These are phyloP conservation scores for Drosophila pegasa DNA, from an alignment of 2,888 invertebrate species.

Conservation along the genomic window DNA sequence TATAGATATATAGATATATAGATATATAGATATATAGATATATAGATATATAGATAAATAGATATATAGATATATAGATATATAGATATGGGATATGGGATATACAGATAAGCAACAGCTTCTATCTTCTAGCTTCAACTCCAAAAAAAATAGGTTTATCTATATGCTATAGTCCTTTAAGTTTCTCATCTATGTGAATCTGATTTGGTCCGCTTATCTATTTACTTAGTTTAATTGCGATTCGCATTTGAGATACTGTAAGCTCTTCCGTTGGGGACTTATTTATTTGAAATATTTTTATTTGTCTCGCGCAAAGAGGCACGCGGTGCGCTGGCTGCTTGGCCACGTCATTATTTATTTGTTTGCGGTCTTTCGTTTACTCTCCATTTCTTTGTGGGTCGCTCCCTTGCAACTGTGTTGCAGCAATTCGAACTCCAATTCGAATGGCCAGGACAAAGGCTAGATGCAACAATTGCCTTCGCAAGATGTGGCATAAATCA, in stretches of 20 bases:
- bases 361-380: conserved; percentile 47
- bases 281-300: conserved; percentile 72
- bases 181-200: not conserved
- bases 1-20: no score
- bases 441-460: not conserved
- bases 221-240: conserved; percentile 5
- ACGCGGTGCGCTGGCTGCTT: conserved; percentile 27
- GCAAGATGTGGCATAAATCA: conserved; percentile 33
- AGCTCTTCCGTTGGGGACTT: conserved; percentile 48
- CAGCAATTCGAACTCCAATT: conserved; percentile 6
- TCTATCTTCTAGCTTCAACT: no score
- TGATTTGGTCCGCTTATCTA: conserved; percentile 1
- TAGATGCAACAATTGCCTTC: conserved; percentile 6
- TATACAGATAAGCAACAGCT: no score
- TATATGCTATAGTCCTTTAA: no score
- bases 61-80: no score
- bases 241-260: conserved; percentile 16
- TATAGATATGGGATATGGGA: no score
- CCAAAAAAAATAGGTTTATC: no score
- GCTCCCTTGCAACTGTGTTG: conserved; percentile 67
- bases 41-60: no score
- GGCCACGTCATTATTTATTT: conserved; percentile 53
- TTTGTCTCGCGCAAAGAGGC: conserved; percentile 62
- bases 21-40: no score
- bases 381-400: conserved; percentile 61